Percentiles rank a stretch among this genome's conserved stretches.
Evolutionary conservation across 1,140 invertebrate species (phyloP).

Genomic region (Thalassaphorura encarpata): DNA sequence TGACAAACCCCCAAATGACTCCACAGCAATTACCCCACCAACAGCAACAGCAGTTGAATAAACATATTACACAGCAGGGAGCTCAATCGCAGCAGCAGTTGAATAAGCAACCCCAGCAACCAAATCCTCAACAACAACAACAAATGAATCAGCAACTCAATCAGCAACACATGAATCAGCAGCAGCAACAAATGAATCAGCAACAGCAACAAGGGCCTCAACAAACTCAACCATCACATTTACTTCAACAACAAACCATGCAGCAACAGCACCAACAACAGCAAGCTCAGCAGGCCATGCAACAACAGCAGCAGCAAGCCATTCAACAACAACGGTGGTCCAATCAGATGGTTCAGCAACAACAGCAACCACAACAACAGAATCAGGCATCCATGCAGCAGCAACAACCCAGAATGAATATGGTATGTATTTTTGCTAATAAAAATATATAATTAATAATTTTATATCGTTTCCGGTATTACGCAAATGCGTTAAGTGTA

Average conservation of each 20-base stretch:
- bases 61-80: slow-evolving; percentile 5
- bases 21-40: background rate
- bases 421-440: background rate
- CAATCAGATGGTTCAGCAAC: slow-evolving; percentile 12
- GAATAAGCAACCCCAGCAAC: slow-evolving; percentile 7
- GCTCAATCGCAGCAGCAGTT: slow-evolving; percentile 14
- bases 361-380: slow-evolving; percentile 5
- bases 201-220: slow-evolving; percentile 16
- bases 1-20: background rate
- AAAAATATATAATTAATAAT: too few relatives aligned
- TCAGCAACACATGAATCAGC: slow-evolving; percentile 17
- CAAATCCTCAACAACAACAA: slow-evolving; percentile 9
- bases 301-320: slow-evolving; percentile 37
- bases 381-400: slow-evolving; percentile 6
- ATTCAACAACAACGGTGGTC: slow-evolving; percentile 31
- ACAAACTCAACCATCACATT: background rate
- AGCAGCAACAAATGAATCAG: slow-evolving; percentile 6
- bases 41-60: slow-evolving; percentile 19
- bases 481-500: too few relatives aligned
- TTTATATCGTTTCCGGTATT: too few relatives aligned
- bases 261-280: slow-evolving; percentile 42
- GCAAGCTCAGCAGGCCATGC: slow-evolving; percentile 41
- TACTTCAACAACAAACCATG: slow-evolving; percentile 38
- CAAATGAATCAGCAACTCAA: slow-evolving; percentile 11
- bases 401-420: background rate